These are phyloP conservation scores for Ennomos erosarius DNA, from an alignment of 2,888 invertebrate species.

Conservation along the genomic window DNA sequence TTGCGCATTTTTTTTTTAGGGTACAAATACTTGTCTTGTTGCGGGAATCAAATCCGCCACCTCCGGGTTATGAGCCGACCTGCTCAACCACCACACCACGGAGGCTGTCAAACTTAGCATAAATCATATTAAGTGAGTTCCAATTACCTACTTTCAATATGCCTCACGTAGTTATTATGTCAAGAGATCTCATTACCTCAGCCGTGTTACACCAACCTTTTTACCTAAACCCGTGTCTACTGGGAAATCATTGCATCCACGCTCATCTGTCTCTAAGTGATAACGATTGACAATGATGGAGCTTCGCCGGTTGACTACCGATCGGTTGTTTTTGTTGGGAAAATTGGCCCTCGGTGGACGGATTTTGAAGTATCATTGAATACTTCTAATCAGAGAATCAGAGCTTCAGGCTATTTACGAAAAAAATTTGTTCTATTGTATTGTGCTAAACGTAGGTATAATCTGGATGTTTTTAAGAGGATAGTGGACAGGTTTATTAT, in stretches of 20 bases:
- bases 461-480: too few relatives aligned
- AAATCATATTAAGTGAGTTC: too few relatives aligned
- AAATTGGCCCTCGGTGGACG: slow-evolving; percentile 23
- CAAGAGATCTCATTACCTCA: slow-evolving; percentile 4
- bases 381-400: slow-evolving; percentile 9
- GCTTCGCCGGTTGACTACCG: slow-evolving; percentile 29
- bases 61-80: too few relatives aligned
- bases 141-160: too few relatives aligned
- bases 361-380: slow-evolving; percentile 8
- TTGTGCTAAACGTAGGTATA: too few relatives aligned
- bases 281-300: slow-evolving; percentile 55
- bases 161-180: background rate
- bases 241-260: slow-evolving; percentile 50
- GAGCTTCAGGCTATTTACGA: background rate
- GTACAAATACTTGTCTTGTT: too few relatives aligned
- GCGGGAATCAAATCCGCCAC: too few relatives aligned
- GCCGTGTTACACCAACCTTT: slow-evolving; percentile 9
- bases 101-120: too few relatives aligned
- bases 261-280: slow-evolving; percentile 51
- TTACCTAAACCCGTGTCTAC: slow-evolving; percentile 23
- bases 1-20: too few relatives aligned
- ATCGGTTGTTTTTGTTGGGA: slow-evolving; percentile 27
- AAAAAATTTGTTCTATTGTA: too few relatives aligned
- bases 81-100: too few relatives aligned
- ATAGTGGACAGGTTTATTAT: too few relatives aligned